Evolutionary conservation across 2,113 vertebrate genomes (phyloP).

Genomic region (Myocastor coypus): DNA sequence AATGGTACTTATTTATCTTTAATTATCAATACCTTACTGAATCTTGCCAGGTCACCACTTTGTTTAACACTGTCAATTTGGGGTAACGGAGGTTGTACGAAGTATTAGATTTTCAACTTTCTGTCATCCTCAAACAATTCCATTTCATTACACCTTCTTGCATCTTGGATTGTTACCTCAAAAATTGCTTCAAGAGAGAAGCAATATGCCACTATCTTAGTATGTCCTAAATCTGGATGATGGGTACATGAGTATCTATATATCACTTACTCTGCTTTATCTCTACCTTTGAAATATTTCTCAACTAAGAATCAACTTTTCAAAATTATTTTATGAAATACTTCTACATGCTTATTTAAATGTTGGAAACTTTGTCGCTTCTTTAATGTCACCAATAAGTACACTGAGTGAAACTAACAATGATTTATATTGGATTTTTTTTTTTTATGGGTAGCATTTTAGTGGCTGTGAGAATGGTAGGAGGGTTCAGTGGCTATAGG

Average conservation of each 20-base stretch:
- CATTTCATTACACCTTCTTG: background rate
- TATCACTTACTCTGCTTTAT: background rate
- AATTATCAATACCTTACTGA: background rate
- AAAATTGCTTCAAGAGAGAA: background rate
- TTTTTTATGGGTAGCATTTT: background rate
- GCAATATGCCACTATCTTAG: background rate
- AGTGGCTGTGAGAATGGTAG: background rate
- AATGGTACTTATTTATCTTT: background rate
- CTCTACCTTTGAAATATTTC: conserved; percentile 7
- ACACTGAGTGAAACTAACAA: background rate
- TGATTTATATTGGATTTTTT: background rate
- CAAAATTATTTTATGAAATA: background rate
- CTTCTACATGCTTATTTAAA: background rate
- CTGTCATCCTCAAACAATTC: background rate
- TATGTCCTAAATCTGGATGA: background rate
- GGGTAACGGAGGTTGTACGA: accelerated
- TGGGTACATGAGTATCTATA: background rate
- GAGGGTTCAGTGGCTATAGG: background rate
- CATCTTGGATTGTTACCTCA: background rate
- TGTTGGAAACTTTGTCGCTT: background rate
- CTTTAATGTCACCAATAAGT: background rate
- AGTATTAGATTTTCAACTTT: background rate
- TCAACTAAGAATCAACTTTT: conserved; percentile 1
- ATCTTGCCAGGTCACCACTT: background rate
- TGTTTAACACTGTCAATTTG: background rate